These are phyloP conservation scores for Drosophila pachea DNA, from an alignment of 1,140 invertebrate species.

Conservation along the genomic window DNA sequence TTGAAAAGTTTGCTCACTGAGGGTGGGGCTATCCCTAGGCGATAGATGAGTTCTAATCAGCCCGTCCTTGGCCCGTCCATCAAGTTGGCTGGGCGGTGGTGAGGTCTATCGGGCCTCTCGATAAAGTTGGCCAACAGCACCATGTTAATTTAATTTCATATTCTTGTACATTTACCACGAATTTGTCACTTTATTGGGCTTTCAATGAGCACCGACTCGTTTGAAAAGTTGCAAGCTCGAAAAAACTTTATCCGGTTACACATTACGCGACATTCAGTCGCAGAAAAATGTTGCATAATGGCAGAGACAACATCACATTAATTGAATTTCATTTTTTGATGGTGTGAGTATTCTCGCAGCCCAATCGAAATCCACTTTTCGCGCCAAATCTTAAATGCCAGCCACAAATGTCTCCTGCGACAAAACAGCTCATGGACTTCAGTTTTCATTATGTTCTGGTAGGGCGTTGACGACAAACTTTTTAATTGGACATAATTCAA, in stretches of 20 bases:
- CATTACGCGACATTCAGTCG: constrained; percentile 48
- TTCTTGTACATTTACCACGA: constrained; percentile 51
- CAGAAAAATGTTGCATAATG: constrained; percentile 7
- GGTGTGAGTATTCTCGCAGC: too few relatives aligned
- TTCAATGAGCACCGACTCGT: constrained; percentile 38
- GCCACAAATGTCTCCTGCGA: too few relatives aligned
- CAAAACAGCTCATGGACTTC: too few relatives aligned
- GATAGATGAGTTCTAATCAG: constrained; percentile 45
- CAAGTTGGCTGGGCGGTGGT: constrained; percentile 8
- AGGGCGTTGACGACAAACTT: too few relatives aligned
- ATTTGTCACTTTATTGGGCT: constrained; percentile 51
- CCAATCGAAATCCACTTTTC: too few relatives aligned
- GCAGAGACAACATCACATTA: background rate
- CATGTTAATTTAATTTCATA: constrained; percentile 60
- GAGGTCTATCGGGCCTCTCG: constrained; percentile 6
- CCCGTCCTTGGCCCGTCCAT: constrained; percentile 26
- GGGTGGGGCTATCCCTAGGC: constrained; percentile 25
- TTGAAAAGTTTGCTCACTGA: constrained; percentile 34
- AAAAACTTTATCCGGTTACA: constrained; percentile 45
- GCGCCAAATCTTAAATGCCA: too few relatives aligned
- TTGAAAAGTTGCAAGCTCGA: constrained; percentile 28
- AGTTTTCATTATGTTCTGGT: too few relatives aligned
- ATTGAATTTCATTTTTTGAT: too few relatives aligned
- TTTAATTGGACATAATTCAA: too few relatives aligned
- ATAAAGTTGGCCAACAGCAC: constrained; percentile 49